Evolutionary conservation across 1,140 invertebrate genomes (phyloP), one percentile per base, ranked within the genome.

Genomic region (Bursaphelenchus mucronatus): DNA sequence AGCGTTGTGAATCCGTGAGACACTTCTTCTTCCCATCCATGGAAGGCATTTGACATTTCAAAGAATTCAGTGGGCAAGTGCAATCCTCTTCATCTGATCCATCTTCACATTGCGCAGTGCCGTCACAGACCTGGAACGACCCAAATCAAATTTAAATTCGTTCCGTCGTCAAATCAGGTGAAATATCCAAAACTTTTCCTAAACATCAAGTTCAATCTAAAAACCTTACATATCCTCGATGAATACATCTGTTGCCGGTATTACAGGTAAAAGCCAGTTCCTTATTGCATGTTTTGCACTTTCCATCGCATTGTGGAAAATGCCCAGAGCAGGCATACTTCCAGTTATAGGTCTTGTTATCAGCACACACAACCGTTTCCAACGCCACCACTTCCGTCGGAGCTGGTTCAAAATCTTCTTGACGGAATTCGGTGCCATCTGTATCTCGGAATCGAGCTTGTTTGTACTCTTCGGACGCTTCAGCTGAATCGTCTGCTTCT

Each of bases 51-150:
- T 49, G 19, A 49, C 47, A n/a, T 3, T 1, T n/a, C 47, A 49
- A n/a, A 1, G 13, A 49, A 49, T n/a, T n/a, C 13, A 4, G 19
- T 49, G 19, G 13, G 19, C 13, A 49, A 49, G 13, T 49, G 30
- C 71, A 74, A 15, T 76, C 43, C 30, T 51, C 17, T 54, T 74
- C 72, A 50, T 74, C 72, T 10, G 66, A 51, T 4, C 70, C 69
- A 41, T 73, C 54, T 3, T 17, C 11, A 61, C 72, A 74, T 17
- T 74, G 63, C 9, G 9, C 0, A 17, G 50, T 53, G 3, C 68
- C 71, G 50, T 73, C 68, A 58, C 70, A 73, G 21, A 76, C 58
- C 68, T 76, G 15, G 30, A 71, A 15, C 64, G n/a, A 15, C 2
- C 41, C 10, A 13, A n/a, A 17, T 61, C 2, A 47, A 9, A 2